Base-by-base conservation (phyloP, 2,888 invertebrate genomes). In the Agriotes lineatus region DNA sequence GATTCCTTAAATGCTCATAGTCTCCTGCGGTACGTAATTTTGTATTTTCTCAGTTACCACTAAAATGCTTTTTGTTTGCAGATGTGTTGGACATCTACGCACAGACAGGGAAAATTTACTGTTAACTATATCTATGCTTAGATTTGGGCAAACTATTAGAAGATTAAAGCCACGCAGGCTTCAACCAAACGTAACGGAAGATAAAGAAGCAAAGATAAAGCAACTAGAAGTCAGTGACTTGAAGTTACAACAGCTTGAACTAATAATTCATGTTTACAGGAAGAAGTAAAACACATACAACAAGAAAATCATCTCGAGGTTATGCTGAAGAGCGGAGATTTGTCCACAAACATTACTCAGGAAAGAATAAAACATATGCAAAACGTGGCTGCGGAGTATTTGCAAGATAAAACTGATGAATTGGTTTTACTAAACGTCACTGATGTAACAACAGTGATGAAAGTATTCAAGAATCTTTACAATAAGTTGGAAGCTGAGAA, bases 61-160 rank as follows among this genome's bases (percentile, higher is more conserved):
- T 30, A 57, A 33, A 39, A 7, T 57, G 52, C 65, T 20, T 62
- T 56, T 54, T 58, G 16, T 30, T 12, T 18, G 35, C 39, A 85
- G 85, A 59, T 83, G 84, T 69, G 82, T 86, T 67, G 85, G 83
- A 19, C 85, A 86, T 68, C 75, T 86, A 20, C 80, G 81, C 67
- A 77, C 79, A 0, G 72, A 75, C 2, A 76, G 68, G 66, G 79
- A 83, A 50, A 81, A 85, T 75, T 74, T 84, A 18, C 68, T 75
- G 10, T 69, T 85, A 12, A 81, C 83, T 0, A 66, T 84, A 20
- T 86, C 86, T 1, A 82, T 84, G 75, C 72, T 86, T 45, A 77
- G 82, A 62, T 83, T 86, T 70, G 82, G 82, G 0, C 79, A 82
- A 54, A 75, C 80, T 12, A 54, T 83, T n/a, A 76, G 74, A 60